Evolutionary conservation across 2,888 invertebrate genomes (phyloP).

Genomic region (Drosophila testacea): DNA sequence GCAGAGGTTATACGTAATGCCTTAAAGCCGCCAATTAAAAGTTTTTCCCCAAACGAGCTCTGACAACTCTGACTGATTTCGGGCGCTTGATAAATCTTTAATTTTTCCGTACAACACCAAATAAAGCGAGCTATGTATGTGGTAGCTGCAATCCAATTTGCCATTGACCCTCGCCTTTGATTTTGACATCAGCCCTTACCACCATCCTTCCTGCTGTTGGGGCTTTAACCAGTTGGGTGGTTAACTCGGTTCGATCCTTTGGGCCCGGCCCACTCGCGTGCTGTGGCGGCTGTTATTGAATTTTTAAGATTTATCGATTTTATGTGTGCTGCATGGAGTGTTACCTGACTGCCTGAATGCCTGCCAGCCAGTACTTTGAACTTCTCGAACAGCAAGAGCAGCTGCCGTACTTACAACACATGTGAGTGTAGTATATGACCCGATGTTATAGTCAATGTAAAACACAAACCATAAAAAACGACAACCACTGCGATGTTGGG

Average conservation of each 20-base stretch:
- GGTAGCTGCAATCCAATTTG: constrained; percentile 54
- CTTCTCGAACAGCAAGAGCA: constrained; percentile 42
- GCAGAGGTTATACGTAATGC: constrained; percentile 45
- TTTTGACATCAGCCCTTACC: constrained; percentile 27
- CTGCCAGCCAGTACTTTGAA: constrained; percentile 52
- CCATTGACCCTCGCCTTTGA: constrained; percentile 72
- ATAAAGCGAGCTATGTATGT: constrained; percentile 11
- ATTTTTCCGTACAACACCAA: constrained; percentile 29
- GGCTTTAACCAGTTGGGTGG: constrained; percentile 16
- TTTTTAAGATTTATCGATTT: constrained; percentile 81
- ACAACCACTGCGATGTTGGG: constrained; percentile 53
- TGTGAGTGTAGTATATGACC: constrained; percentile 45
- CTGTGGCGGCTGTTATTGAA: constrained; percentile 75
- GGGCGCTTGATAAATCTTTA: constrained; percentile 62
- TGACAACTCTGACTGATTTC: constrained; percentile 33
- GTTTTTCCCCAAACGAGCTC: constrained; percentile 50
- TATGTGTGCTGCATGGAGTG: constrained; percentile 43
- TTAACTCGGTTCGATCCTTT: constrained; percentile 1
- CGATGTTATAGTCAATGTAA: constrained; percentile 77
- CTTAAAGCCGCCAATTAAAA: constrained; percentile 78
- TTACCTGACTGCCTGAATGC: constrained; percentile 7
- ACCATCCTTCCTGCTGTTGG: not conserved
- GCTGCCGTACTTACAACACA: constrained; percentile 51
- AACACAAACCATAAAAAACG: constrained; percentile 73
- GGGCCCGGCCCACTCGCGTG: constrained; percentile 54